Evolutionary conservation across 2,888 invertebrate species (phyloP).

Genomic region (Hirtodrosophila histrioides): DNA sequence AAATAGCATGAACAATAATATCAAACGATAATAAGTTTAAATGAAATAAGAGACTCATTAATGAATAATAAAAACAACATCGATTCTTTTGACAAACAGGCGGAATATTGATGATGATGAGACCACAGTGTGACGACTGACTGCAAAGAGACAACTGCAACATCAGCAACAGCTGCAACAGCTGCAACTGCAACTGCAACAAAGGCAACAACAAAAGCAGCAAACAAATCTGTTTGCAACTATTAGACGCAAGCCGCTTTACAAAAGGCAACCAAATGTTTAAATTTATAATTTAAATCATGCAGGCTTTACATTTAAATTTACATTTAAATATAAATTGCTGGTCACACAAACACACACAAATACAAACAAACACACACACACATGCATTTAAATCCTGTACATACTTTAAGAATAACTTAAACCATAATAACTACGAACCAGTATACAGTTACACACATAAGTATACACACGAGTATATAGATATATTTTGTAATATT

Average conservation of each 20-base stretch:
- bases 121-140: slow-evolving; percentile 83
- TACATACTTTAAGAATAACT: slow-evolving; percentile 44
- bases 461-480: slow-evolving; percentile 37
- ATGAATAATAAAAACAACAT: slow-evolving; percentile 8
- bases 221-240: slow-evolving; percentile 69
- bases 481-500: slow-evolving; percentile 43
- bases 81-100: slow-evolving; percentile 66
- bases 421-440: neutral
- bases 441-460: slow-evolving; percentile 19
- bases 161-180: slow-evolving; percentile 21
- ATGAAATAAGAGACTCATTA: no score
- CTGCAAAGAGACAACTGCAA: slow-evolving; percentile 46
- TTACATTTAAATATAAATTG: slow-evolving; percentile 5
- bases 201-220: slow-evolving; percentile 15
- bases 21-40: slow-evolving; percentile 3
- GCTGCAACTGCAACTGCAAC: slow-evolving; percentile 27
- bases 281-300: slow-evolving; percentile 20
- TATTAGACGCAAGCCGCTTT: slow-evolving; percentile 72
- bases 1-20: neutral
- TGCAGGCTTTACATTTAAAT: slow-evolving; percentile 12
- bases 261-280: slow-evolving; percentile 50
- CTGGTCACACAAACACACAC: slow-evolving; percentile 22
- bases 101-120: slow-evolving; percentile 85
- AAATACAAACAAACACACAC: slow-evolving; percentile 9
- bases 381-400: slow-evolving; percentile 40